Evolutionary conservation across 2,888 invertebrate species (phyloP), one percentile per base, ranked within the genome.

Genomic region (Platypus cylindrus): DNA sequence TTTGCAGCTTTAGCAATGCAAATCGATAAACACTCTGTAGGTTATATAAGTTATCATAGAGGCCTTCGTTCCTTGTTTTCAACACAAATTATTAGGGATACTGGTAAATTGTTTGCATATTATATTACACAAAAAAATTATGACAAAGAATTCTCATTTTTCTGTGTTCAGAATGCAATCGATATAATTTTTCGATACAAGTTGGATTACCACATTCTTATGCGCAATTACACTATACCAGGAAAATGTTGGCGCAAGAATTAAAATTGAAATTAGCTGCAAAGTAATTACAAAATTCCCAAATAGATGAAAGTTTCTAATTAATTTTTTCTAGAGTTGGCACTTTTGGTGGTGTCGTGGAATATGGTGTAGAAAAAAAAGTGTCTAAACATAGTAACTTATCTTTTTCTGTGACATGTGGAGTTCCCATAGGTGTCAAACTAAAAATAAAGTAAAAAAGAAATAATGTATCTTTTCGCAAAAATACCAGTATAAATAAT

Each of bases 341-440:
- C 9, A 85, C 87, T 1, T 85, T 89, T 59, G 93, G 93, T 4
- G 79, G 78, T 3, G 66, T 83, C 36, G 65, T 89, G 1, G 93
- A 94, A 56, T 94, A 91, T 55, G 91, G 91, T 0, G 82, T 83
- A 1, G 91, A 94, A 54, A 93, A 91, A 52, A 89, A 86, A 58
- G 74, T 95, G 17, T 89, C 93, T 0, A 79, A 87, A 58, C 85
- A 90, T 53, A 93, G 85, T 55, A 78, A 79, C 25, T 66, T 94
- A 2, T 79, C 84, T 1, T 93, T 91, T 1, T 73, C 85, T 0
- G 81, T 95, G 23, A 72, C 77, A 41, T 65, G 94, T 12, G 93
- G 93, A 2, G 69, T 85, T 17, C 89, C 91, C 1, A 75, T 78
- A 5, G 94, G 95, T 15, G 90, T 95, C 0, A 78, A 78, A 50